These are phyloP conservation scores for Synchiropus splendidus DNA, from an alignment of 2,113 vertebrate species.

Conservation along the genomic window DNA sequence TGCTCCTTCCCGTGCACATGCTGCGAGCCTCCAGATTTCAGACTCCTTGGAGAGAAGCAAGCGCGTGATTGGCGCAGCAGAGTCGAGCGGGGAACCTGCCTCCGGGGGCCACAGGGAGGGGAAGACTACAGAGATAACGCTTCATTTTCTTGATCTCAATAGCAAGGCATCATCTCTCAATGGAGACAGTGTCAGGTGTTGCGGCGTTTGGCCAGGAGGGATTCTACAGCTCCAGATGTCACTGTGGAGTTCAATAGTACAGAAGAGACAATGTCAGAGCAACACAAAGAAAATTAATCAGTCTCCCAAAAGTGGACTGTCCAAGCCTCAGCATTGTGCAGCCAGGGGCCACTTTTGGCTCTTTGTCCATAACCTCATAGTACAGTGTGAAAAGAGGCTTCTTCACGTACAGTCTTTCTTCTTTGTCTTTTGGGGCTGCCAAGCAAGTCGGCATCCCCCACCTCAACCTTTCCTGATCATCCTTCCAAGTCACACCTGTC, in stretches of 20 bases:
- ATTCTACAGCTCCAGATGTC: slow-evolving; percentile 16
- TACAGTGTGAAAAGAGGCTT: no score
- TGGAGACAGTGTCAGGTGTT: slow-evolving; percentile 24
- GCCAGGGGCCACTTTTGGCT: no score
- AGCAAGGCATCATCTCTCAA: slow-evolving; percentile 22
- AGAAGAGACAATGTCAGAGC: slow-evolving; percentile 14
- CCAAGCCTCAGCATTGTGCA: background rate
- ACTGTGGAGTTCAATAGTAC: slow-evolving; percentile 4
- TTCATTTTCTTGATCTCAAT: slow-evolving; percentile 43
- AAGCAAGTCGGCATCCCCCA: no score
- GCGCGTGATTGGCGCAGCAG: slow-evolving; percentile 26
- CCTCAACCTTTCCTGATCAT: no score
- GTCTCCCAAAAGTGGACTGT: no score
- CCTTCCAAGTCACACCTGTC: no score
- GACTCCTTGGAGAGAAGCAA: slow-evolving; percentile 37
- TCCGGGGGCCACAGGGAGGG: slow-evolving; percentile 16
- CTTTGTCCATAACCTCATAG: no score
- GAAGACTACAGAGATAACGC: slow-evolving; percentile 10
- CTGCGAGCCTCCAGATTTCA: slow-evolving; percentile 25
- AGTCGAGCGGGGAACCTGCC: slow-evolving; percentile 27
- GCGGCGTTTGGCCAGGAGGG: slow-evolving; percentile 34
- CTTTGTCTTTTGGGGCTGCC: slow-evolving; percentile 14
- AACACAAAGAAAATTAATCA: slow-evolving; percentile 25
- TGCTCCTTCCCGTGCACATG: slow-evolving; percentile 14
- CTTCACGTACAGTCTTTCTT: slow-evolving; percentile 12